These are phyloP conservation scores for Euspilapteryx auroguttella DNA, from an alignment of 2,888 invertebrate species.

Conservation along the genomic window DNA sequence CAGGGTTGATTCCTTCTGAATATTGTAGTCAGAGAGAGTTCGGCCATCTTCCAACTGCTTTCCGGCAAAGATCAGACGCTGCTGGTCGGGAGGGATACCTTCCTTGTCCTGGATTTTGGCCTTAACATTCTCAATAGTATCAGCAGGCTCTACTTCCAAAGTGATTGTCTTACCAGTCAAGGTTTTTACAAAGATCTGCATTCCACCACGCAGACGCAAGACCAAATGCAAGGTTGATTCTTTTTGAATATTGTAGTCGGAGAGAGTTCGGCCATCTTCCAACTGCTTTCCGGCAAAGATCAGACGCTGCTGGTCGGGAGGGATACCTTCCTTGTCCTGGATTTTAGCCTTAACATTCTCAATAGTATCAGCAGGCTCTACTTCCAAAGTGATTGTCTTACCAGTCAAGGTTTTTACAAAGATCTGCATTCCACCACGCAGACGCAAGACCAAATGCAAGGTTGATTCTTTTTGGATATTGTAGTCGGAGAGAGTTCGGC, in stretches of 20 bases:
- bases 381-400: constrained; percentile 21
- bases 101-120: too few relatives aligned
- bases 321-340: too few relatives aligned
- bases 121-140: constrained; percentile 18
- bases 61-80: too few relatives aligned
- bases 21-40: too few relatives aligned
- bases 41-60: constrained; percentile 18
- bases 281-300: too few relatives aligned
- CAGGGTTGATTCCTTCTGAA: too few relatives aligned
- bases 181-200: too few relatives aligned
- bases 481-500: constrained; percentile 6
- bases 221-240: constrained; percentile 16
- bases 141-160: constrained; percentile 16
- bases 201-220: constrained; percentile 14
- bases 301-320: too few relatives aligned
- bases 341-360: constrained; percentile 26
- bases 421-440: constrained; percentile 18
- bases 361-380: constrained; percentile 21
- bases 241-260: constrained; percentile 23
- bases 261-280: constrained; percentile 23
- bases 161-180: constrained; percentile 21
- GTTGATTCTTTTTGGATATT: constrained; percentile 6
- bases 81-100: too few relatives aligned
- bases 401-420: constrained; percentile 24
- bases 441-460: constrained; percentile 5